Percentiles rank a stretch among this genome's conserved stretches.
These are phyloP conservation scores for Imbricaverruca yamaguchii DNA, from an alignment of 2,888 invertebrate genomes.

Conservation along the genomic window DNA sequence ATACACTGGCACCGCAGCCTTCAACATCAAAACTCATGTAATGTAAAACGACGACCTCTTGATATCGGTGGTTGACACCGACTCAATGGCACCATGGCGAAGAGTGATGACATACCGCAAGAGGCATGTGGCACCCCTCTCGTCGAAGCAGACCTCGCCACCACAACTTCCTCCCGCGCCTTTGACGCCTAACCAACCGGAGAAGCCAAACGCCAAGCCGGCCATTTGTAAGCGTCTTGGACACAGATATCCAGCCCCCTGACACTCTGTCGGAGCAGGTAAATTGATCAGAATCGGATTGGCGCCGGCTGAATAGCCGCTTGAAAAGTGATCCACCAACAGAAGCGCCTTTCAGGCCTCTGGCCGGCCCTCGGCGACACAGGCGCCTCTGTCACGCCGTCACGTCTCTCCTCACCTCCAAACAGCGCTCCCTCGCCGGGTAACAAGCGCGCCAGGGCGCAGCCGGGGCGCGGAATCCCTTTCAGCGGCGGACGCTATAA, in stretches of 20 bases:
- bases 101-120: too few species aligned
- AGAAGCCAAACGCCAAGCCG: too few species aligned
- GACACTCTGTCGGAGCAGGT: background rate
- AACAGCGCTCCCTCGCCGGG: background rate
- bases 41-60: too few species aligned
- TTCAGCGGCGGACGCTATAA: background rate
- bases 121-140: too few species aligned
- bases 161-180: too few species aligned
- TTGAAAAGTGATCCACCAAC: background rate
- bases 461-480: background rate
- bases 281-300: background rate
- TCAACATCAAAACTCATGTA: too few species aligned
- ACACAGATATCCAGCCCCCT: background rate
- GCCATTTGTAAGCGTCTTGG: too few species aligned
- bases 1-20: too few species aligned
- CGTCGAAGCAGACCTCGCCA: too few species aligned
- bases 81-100: too few species aligned
- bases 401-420: background rate
- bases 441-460: background rate
- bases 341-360: background rate
- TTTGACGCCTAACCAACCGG: too few species aligned
- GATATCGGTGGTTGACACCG: too few species aligned
- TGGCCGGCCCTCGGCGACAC: background rate
- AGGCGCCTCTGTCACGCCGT: background rate
- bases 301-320: background rate